Conservation (phyloP, 2,113 vertebrate genomes). For the Gnathonemus echidnorhynchus region DNA sequence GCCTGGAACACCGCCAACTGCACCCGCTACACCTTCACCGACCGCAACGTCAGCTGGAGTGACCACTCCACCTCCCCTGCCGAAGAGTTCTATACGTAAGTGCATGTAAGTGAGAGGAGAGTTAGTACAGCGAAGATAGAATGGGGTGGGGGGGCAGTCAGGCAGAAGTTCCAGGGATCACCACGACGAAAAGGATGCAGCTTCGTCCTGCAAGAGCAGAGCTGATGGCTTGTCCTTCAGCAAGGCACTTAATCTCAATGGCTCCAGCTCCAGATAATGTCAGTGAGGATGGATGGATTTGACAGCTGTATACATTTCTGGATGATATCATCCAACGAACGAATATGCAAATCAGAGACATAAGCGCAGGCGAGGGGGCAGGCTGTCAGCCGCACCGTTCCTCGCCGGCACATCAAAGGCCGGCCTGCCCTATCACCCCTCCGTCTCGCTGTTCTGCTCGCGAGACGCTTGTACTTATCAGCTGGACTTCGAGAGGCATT, state of each 20-base stretch:
- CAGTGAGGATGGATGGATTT: background rate
- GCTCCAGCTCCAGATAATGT: background rate
- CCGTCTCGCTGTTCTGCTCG: background rate
- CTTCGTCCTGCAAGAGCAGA: slow-evolving; percentile 19
- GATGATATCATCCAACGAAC: background rate
- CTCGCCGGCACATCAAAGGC: background rate
- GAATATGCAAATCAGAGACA: background rate
- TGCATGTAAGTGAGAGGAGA: slow-evolving; percentile 67
- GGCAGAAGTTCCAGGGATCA: background rate
- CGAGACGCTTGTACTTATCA: slow-evolving; percentile 3
- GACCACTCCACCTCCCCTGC: slow-evolving; percentile 79
- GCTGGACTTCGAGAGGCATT: background rate
- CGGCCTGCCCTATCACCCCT: background rate
- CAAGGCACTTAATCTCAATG: slow-evolving; percentile 19
- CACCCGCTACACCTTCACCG: slow-evolving; percentile 76
- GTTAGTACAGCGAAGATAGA: slow-evolving; percentile 6
- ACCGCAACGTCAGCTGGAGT: slow-evolving; percentile 79
- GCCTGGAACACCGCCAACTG: slow-evolving; percentile 90
- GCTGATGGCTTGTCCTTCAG: slow-evolving; percentile 13
- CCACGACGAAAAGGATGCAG: background rate
- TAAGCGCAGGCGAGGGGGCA: background rate
- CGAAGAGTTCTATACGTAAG: slow-evolving; percentile 99
- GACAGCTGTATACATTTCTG: background rate
- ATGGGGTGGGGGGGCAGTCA: background rate
- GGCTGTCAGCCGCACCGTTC: background rate